Conservation (phyloP, 2,888 invertebrate genomes). For the Phengaris alcon region DNA sequence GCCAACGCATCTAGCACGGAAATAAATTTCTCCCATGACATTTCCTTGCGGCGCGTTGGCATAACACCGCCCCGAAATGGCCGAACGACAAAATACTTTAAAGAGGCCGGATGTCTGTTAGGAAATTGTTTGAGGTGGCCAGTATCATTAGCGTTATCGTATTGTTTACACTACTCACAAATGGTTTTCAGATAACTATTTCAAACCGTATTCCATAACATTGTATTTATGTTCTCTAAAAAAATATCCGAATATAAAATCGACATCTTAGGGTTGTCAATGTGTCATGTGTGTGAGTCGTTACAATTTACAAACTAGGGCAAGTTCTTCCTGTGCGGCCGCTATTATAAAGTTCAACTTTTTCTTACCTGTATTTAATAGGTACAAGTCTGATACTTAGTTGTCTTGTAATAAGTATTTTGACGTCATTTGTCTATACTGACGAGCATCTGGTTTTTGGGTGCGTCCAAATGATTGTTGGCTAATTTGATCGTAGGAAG, state of each 20-base stretch:
- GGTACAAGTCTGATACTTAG: too few relatives aligned
- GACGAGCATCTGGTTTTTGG: neutral
- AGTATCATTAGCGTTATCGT: constrained; percentile 1
- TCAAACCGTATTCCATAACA: neutral
- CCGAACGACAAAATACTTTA: constrained; percentile 28
- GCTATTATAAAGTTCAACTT: too few relatives aligned
- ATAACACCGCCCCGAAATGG: constrained; percentile 30
- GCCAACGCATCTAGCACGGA: constrained; percentile 36
- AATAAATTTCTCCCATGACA: constrained; percentile 38
- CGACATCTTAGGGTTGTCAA: too few relatives aligned
- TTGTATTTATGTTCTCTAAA: neutral
- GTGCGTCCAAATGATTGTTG: constrained; percentile 28
- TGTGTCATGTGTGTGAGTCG: too few relatives aligned
- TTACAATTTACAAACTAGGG: too few relatives aligned
- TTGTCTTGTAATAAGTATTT: too few relatives aligned
- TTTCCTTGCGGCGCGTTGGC: constrained; percentile 38
- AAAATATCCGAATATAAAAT: too few relatives aligned
- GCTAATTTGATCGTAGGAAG: constrained; percentile 30
- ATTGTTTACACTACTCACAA: constrained; percentile 1
- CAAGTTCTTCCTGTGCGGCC: too few relatives aligned
- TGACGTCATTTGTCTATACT: neutral
- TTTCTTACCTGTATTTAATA: too few relatives aligned
- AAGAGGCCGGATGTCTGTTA: constrained; percentile 31
- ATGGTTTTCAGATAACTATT: too few relatives aligned
- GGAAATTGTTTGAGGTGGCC: constrained; percentile 30